Evolutionary conservation across 37 sponge, comb jelly and placozoan genomes (phyloP).

Genomic region (Corticium candelabrum): DNA sequence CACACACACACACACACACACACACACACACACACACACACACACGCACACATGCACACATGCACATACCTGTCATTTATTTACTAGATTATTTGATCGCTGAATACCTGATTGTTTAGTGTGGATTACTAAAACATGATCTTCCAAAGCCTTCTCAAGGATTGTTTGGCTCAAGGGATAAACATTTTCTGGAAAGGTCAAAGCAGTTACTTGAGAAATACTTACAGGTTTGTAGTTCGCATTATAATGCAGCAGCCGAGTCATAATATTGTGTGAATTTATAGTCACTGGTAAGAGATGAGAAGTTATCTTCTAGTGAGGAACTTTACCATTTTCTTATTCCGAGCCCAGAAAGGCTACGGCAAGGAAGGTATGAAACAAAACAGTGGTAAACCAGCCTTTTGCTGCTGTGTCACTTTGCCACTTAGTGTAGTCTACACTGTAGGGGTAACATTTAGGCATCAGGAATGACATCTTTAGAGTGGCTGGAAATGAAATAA

Average conservation of each 20-base stretch:
- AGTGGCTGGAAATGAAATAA: too few relatives aligned
- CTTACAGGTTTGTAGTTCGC: neutral
- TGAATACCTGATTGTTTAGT: neutral
- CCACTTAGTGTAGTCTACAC: too few relatives aligned
- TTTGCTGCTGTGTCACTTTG: too few relatives aligned
- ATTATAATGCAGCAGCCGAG: too few relatives aligned
- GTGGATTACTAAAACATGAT: neutral
- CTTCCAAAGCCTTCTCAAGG: neutral
- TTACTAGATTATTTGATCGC: neutral
- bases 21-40: slow-evolving; percentile 2
- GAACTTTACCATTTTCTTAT: slow-evolving; percentile 9
- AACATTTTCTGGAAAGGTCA: neutral
- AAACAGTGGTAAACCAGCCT: too few relatives aligned
- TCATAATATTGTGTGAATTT: too few relatives aligned
- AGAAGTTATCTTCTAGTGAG: slow-evolving; percentile 1
- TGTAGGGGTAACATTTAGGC: too few relatives aligned
- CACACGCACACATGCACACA: neutral
- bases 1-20: neutral
- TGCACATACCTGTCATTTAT: neutral
- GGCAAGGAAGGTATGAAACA: neutral
- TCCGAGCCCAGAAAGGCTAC: neutral
- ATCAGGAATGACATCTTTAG: too few relatives aligned
- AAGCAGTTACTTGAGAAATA: neutral
- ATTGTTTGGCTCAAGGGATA: neutral
- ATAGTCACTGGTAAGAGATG: neutral